A percentile compares a stretch with the other conserved stretches of the same genome.
Evolutionary conservation across 2,888 invertebrate species (phyloP).

Genomic region (Laothoe populi): DNA sequence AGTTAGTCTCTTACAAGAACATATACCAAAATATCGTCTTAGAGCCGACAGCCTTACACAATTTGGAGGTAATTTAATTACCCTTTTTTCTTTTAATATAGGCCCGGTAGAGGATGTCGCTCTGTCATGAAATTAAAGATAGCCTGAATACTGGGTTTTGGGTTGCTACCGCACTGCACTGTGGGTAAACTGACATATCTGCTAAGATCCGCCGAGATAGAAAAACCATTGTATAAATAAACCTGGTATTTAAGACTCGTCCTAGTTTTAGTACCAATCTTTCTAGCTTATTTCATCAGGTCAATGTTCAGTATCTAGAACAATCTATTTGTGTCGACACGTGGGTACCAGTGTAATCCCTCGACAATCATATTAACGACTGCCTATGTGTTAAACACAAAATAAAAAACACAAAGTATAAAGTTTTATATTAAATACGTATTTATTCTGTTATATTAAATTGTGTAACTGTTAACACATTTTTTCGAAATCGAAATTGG

Average conservation of each 20-base stretch:
- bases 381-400: neutral
- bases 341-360: neutral
- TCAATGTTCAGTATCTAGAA: constrained; percentile 59
- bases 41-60: constrained; percentile 97
- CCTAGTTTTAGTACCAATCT: constrained; percentile 52
- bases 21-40: constrained; percentile 96
- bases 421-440: too few relatives aligned
- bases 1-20: constrained; percentile 96
- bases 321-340: constrained; percentile 44
- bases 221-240: constrained; percentile 2
- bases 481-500: too few relatives aligned
- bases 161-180: too few relatives aligned
- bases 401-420: too few relatives aligned
- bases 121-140: neutral
- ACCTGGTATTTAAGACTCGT: constrained; percentile 32
- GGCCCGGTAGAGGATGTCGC: neutral
- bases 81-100: constrained; percentile 28
- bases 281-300: constrained; percentile 53
- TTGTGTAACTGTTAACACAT: too few relatives aligned
- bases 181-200: too few relatives aligned
- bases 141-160: too few relatives aligned
- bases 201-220: neutral
- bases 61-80: constrained; percentile 90
- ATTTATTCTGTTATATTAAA: too few relatives aligned
- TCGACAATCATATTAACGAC: neutral